Evolutionary conservation across 2,113 vertebrate genomes (phyloP).

Genomic region (Cyphomyrus discorhynchus): DNA sequence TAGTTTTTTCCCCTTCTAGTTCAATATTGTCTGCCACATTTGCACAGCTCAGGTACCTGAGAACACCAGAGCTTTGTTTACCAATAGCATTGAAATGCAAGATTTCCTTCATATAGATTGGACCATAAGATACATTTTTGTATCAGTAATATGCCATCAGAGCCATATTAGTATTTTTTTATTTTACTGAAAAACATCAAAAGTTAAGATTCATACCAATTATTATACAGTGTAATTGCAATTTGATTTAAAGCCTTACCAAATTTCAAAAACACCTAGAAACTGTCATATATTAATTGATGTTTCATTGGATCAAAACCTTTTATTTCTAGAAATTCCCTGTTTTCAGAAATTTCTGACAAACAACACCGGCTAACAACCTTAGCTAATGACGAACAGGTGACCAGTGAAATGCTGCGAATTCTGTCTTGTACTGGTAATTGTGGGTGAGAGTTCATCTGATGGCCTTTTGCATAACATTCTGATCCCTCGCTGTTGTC

Average conservation of each 20-base stretch:
- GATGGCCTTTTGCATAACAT: background rate
- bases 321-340: background rate
- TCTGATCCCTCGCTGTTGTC: background rate
- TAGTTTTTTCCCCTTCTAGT: background rate
- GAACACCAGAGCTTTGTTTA: background rate
- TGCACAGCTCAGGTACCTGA: background rate
- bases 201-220: background rate
- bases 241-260: background rate
- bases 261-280: background rate
- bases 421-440: background rate
- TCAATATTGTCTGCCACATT: background rate
- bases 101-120: background rate
- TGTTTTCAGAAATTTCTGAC: background rate
- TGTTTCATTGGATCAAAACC: background rate
- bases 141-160: background rate
- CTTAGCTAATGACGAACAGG: background rate
- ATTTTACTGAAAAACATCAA: background rate
- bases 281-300: background rate
- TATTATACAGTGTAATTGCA: background rate
- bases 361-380: background rate
- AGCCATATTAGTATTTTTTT: background rate
- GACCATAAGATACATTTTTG: background rate
- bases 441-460: background rate
- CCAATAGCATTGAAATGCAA: background rate
- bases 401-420: background rate